Percentiles rank a stretch among this genome's conserved stretches.
Conservation (phyloP, 2,888 invertebrate genomes). For the Epirrhoe tristata region DNA sequence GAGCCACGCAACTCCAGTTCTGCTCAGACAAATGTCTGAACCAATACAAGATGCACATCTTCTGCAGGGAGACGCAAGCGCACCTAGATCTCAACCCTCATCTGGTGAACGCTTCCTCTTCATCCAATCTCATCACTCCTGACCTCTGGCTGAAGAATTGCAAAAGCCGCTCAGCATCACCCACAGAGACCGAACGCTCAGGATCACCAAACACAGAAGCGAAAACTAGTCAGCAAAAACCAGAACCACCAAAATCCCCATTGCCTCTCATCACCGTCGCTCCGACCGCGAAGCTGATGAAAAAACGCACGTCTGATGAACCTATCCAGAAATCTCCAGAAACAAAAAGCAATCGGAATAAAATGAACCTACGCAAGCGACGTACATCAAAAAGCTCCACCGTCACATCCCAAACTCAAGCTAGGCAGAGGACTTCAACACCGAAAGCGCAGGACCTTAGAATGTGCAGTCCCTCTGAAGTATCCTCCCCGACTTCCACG, state of each 20-base stretch:
- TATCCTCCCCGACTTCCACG: slow-evolving; percentile 70
- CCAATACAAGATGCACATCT: slow-evolving; percentile 98
- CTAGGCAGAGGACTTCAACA: slow-evolving; percentile 64
- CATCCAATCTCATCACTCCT: slow-evolving; percentile 91
- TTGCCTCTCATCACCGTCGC: slow-evolving; percentile 88
- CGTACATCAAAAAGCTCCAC: slow-evolving; percentile 77
- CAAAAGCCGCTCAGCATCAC: slow-evolving; percentile 87
- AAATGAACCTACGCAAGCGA: slow-evolving; percentile 79
- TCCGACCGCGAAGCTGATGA: slow-evolving; percentile 88
- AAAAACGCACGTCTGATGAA: slow-evolving; percentile 70
- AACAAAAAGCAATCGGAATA: slow-evolving; percentile 70
- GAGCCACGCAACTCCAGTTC: slow-evolving; percentile 95
- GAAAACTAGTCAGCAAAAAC: slow-evolving; percentile 60
- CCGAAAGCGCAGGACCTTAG: slow-evolving; percentile 80
- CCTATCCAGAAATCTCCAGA: slow-evolving; percentile 73
- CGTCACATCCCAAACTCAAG: slow-evolving; percentile 71
- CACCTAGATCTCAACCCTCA: slow-evolving; percentile 95
- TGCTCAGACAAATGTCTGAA: slow-evolving; percentile 97
- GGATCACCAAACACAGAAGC: slow-evolving; percentile 81
- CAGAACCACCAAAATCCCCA: slow-evolving; percentile 73
- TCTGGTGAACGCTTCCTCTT: slow-evolving; percentile 81
- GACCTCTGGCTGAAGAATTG: slow-evolving; percentile 96
- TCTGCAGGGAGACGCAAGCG: slow-evolving; percentile 96
- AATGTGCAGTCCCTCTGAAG: slow-evolving; percentile 75
- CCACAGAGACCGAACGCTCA: slow-evolving; percentile 81